phyloP scores from a whole-genome alignment of 1,140 invertebrate genomes.

The Caenorhabditis tropicalis region DNA sequence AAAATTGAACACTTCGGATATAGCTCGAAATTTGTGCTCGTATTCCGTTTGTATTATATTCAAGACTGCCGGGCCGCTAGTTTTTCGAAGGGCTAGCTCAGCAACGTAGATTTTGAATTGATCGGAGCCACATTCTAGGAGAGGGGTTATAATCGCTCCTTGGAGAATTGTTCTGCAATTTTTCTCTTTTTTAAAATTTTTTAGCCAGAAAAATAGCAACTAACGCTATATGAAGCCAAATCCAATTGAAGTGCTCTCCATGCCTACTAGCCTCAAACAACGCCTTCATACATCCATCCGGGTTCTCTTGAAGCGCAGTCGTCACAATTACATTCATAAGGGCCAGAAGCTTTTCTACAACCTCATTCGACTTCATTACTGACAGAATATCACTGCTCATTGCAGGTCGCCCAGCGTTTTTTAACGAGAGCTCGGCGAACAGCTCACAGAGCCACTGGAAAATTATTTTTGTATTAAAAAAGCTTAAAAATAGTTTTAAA shows the following conservation, averaged over 20 bases:
- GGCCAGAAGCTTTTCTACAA: neutral
- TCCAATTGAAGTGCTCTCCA: constrained; percentile 47
- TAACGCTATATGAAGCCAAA: constrained; percentile 54
- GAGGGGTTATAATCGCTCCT: constrained; percentile 23
- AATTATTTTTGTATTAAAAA: neutral
- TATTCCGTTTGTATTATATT: constrained; percentile 41
- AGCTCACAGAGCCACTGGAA: constrained; percentile 48
- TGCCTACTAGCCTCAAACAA: constrained; percentile 32
- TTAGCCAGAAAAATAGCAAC: neutral
- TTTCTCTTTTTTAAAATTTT: neutral
- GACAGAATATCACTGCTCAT: neutral
- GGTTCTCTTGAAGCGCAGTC: neutral
- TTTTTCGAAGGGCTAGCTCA: neutral
- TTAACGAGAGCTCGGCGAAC: neutral
- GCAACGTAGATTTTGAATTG: constrained; percentile 40
- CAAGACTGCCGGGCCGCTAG: neutral
- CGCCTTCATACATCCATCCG: constrained; percentile 26
- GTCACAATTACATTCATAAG: neutral
- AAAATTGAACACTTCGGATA: constrained; percentile 49
- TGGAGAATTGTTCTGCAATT: constrained; percentile 32
- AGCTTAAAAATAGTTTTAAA: neutral
- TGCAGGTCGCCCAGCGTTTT: constrained; percentile 36
- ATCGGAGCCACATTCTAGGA: constrained; percentile 40
- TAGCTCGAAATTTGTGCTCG: neutral
- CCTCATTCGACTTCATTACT: neutral